phyloP scores from a whole-genome alignment of 1,140 invertebrate species.

The Harlomillsia oculata region DNA sequence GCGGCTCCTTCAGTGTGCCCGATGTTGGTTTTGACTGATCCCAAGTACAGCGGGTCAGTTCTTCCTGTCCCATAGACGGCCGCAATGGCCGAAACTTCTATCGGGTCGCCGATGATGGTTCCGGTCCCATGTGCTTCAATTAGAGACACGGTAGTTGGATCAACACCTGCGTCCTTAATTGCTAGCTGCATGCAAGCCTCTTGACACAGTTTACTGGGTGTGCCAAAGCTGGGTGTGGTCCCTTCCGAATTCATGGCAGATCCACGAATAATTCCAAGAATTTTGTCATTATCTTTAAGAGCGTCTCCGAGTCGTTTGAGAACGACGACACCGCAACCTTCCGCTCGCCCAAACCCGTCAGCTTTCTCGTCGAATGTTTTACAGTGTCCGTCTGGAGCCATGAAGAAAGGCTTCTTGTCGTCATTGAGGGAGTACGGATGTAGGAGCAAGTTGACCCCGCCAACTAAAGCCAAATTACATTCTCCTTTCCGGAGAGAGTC shows the following conservation, averaged over 20 bases:
- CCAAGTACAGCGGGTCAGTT: slow-evolving; percentile 44
- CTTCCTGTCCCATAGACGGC: slow-evolving; percentile 45
- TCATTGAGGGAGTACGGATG: neutral
- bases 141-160: slow-evolving; percentile 45
- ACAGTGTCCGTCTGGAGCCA: slow-evolving; percentile 8
- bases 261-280: slow-evolving; percentile 10
- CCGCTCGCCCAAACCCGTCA: slow-evolving; percentile 12
- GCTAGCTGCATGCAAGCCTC: slow-evolving; percentile 45
- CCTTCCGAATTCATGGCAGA: slow-evolving; percentile 17
- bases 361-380: slow-evolving; percentile 25
- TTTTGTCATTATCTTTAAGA: neutral
- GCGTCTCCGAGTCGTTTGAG: slow-evolving; percentile 14
- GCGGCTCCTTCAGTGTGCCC: slow-evolving; percentile 50
- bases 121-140: slow-evolving; percentile 55
- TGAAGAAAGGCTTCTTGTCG: neutral
- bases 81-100: slow-evolving; percentile 40
- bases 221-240: slow-evolving; percentile 10
- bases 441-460: slow-evolving; percentile 19
- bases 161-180: slow-evolving; percentile 45
- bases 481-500: slow-evolving; percentile 16
- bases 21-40: slow-evolving; percentile 52
- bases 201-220: slow-evolving; percentile 37
- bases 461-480: slow-evolving; percentile 12
- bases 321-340: slow-evolving; percentile 5
- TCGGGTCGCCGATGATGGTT: slow-evolving; percentile 41